phyloP scores from a whole-genome alignment of 2,797 vertebrate species.

The Cynodonichthys magdalenae region DNA sequence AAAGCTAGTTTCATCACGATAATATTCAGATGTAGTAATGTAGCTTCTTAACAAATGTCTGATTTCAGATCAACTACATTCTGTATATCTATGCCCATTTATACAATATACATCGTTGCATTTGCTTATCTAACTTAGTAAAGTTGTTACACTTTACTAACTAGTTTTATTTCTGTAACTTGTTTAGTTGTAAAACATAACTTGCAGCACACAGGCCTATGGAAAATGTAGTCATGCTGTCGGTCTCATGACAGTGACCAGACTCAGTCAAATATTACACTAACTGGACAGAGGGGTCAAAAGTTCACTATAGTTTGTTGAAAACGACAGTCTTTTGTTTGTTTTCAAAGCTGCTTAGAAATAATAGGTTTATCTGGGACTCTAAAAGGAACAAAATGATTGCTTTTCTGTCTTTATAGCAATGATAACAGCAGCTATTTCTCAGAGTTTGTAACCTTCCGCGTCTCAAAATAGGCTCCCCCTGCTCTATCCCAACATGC shows the following conservation, averaged over 20 bases:
- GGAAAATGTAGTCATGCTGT: constrained; percentile 80
- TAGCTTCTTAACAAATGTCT: not conserved
- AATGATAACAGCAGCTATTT: not conserved
- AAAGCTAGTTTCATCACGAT: constrained; percentile 29
- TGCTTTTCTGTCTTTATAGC: not conserved
- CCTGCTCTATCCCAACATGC: constrained; percentile 27
- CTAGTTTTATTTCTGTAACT: not conserved
- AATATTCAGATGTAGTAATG: not conserved
- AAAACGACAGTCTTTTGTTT: not conserved
- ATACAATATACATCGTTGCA: not conserved
- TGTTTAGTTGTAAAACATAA: not conserved
- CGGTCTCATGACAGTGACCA: constrained; percentile 83
- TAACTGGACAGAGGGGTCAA: constrained; percentile 61
- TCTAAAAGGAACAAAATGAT: not conserved
- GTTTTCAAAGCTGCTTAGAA: too few species aligned
- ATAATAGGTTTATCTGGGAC: not conserved
- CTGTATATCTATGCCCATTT: not conserved
- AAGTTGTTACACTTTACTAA: not conserved
- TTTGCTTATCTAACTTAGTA: not conserved
- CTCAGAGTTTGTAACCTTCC: constrained; percentile 24
- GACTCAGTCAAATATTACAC: constrained; percentile 55
- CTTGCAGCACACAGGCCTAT: constrained; percentile 51
- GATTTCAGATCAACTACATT: not conserved
- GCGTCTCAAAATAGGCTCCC: constrained; percentile 55
- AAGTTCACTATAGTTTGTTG: constrained; percentile 44